Percentiles rank a stretch among this genome's conserved stretches.
Conservation (phyloP, 2,888 invertebrate genomes). For the Rhaphigaster nebulosa region DNA sequence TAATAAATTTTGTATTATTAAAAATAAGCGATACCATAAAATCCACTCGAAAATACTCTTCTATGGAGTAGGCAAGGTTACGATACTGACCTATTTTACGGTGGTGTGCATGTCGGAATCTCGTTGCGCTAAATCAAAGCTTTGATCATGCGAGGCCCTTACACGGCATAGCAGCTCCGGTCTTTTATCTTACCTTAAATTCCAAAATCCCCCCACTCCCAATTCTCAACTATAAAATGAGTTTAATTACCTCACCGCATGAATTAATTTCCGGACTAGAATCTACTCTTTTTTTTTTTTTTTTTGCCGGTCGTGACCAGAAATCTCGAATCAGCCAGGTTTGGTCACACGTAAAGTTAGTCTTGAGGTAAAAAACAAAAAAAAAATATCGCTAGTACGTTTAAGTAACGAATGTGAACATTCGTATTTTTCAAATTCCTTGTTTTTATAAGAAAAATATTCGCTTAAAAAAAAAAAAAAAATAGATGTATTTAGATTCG, state of each 20-base stretch:
- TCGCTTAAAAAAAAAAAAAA: no score
- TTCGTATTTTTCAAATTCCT: no score
- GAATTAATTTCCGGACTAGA: neutral
- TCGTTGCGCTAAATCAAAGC: slow-evolving; percentile 34
- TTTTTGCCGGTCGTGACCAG: neutral
- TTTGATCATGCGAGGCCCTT: slow-evolving; percentile 3
- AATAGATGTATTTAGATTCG: no score
- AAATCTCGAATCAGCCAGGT: neutral
- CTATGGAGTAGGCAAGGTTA: neutral
- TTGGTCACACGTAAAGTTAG: neutral
- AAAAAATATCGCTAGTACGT: no score
- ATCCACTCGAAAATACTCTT: neutral
- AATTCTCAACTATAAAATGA: slow-evolving; percentile 22
- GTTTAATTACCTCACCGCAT: neutral
- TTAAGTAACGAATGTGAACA: no score
- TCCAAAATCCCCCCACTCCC: neutral
- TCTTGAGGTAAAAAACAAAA: neutral
- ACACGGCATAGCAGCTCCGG: neutral
- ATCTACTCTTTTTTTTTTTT: neutral
- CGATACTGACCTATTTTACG: slow-evolving; percentile 23
- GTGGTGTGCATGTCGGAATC: slow-evolving; percentile 1
- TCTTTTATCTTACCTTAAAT: slow-evolving; percentile 30
- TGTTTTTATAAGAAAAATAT: no score
- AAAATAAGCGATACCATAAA: neutral
- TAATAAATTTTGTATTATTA: no score